Evolutionary conservation across 2,797 vertebrate genomes (phyloP).

Genomic region (Todus mexicanus): DNA sequence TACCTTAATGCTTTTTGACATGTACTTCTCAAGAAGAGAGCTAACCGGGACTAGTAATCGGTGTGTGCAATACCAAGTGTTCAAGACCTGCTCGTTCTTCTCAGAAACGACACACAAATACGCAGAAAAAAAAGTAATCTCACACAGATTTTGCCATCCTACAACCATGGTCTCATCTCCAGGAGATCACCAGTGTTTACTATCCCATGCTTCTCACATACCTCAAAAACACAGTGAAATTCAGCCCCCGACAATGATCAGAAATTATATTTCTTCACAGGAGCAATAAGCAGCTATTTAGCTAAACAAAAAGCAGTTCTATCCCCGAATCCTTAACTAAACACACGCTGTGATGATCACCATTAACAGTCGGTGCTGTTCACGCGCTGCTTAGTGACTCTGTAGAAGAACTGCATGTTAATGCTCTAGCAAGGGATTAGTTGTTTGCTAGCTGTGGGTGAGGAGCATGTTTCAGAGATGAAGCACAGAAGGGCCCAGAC

Average conservation of each 20-base stretch:
- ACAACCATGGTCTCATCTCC: neutral
- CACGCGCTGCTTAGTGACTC: neutral
- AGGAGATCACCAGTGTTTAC: neutral
- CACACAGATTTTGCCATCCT: neutral
- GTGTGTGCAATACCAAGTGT: neutral
- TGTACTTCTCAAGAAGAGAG: neutral
- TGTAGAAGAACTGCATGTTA: neutral
- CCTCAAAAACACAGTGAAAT: neutral
- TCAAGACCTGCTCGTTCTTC: neutral
- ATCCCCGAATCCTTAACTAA: neutral
- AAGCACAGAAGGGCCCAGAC: constrained; percentile 2
- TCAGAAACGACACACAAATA: neutral
- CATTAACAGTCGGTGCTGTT: neutral
- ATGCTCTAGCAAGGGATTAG: neutral
- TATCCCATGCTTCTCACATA: neutral
- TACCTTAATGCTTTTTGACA: neutral
- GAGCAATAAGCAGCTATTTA: neutral
- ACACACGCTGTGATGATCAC: neutral
- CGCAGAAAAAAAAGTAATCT: neutral
- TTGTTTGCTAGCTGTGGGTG: neutral
- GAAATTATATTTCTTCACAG: neutral
- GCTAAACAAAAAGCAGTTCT: neutral
- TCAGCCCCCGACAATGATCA: neutral
- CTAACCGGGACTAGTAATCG: neutral
- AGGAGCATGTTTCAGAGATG: neutral